Evolutionary conservation across 2,797 vertebrate genomes (phyloP), one percentile per base, ranked within the genome.

Genomic region (Staurois parvus): DNA sequence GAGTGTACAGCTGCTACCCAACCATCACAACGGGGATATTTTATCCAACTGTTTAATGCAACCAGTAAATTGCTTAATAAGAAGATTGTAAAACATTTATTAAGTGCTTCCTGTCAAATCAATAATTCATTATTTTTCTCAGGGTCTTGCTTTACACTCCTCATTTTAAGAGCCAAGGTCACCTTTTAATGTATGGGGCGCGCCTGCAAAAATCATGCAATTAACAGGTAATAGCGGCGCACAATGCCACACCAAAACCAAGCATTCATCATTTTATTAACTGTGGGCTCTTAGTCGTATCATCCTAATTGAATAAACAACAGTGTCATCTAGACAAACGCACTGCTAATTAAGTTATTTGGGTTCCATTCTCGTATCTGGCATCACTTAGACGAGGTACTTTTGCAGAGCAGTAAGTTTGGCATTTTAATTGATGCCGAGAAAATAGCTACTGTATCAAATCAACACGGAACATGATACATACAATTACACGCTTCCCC

Each of bases 31-130:
- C 85, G 45, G 85, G 81, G 73, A 79, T 75, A 69, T 79, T 83
- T 73, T 79, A 67, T 83, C 81, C 76, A 79, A 84, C 81, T 87
- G 85, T 87, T 87, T 83, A 84, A 87, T 83, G 62, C 81, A 87
- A 84, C 75, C 77, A 84, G 85, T 83, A 87, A 84, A 87, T 87
- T 87, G 85, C 85, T 87, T 87, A 87, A 87, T 87, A 87, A 87
- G 85, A 87, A 87, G 85, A 87, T 87, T 83, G 85, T 87, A 87
- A 87, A 87, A 87, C 81, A 87, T 87, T 79, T 87, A 87, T 87
- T 87, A 87, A 87, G 75, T 87, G 85, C 85, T 87, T 83, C 76
- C 80, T 86, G 85, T 86, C 85, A 86, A 86, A 86, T 86, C 85
- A 86, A 86, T 86, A 83, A 86, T 86, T 83, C 56, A 83, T 86